Conservation (phyloP, 35 echinoderm and acorn worm genomes). For the Eucidaris tribuloides region DNA sequence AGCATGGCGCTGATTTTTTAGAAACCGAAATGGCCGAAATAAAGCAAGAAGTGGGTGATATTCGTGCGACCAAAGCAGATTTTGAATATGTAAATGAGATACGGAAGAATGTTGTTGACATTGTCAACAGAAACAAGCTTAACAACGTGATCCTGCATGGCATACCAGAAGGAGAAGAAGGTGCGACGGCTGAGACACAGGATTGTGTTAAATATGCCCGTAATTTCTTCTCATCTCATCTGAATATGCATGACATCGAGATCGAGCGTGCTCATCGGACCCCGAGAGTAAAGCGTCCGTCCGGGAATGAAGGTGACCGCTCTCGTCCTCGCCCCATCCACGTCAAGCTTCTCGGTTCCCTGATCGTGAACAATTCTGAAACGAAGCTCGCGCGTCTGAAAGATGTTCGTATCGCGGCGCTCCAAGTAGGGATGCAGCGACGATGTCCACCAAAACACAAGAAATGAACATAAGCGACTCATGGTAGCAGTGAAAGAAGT, state of each 20-base stretch:
- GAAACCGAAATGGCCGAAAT: not conserved
- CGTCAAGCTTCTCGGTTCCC: not conserved
- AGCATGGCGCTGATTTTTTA: not conserved
- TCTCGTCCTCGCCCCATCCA: not conserved
- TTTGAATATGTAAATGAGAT: slow-evolving; percentile 15
- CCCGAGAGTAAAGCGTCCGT: too few relatives aligned
- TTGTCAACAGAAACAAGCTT: not conserved
- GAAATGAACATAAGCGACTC: not conserved
- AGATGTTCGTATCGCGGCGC: not conserved
- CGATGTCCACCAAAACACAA: not conserved
- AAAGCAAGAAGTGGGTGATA: not conserved
- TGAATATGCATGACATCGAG: too few relatives aligned
- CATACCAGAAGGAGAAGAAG: not conserved
- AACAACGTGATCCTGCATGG: slow-evolving; percentile 17
- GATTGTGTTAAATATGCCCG: not conserved
- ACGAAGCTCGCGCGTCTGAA: not conserved
- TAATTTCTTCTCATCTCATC: not conserved
- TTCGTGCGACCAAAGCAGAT: not conserved
- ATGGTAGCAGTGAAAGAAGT: slow-evolving; percentile 1
- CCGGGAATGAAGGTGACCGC: not conserved
- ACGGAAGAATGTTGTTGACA: not conserved
- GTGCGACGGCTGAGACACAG: not conserved
- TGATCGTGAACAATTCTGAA: not conserved
- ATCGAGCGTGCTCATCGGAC: slow-evolving; percentile 9
- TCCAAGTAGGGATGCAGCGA: not conserved